Evolutionary conservation across 2,797 vertebrate genomes (phyloP).

Genomic region (Hybognathus amarus): DNA sequence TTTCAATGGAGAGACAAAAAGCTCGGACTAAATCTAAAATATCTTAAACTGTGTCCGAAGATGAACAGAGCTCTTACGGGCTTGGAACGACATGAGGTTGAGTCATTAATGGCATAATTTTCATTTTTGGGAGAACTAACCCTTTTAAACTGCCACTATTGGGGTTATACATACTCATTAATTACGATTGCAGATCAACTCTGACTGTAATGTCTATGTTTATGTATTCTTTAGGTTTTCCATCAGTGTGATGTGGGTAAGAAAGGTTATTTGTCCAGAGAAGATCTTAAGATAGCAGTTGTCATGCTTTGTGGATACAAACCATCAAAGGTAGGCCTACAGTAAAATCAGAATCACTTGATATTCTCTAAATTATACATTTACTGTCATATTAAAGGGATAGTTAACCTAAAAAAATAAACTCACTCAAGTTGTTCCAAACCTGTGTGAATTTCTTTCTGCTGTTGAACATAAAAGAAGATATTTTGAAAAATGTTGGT

Average conservation of each 20-base stretch:
- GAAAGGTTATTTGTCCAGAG: conserved; percentile 74
- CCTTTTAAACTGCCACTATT: not conserved
- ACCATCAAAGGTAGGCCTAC: conserved; percentile 71
- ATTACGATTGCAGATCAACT: not conserved
- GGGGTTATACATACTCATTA: not conserved
- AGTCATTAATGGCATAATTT: too few species aligned
- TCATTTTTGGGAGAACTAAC: too few species aligned
- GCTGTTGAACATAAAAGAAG: not conserved
- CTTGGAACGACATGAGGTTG: too few species aligned
- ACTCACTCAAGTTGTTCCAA: not conserved
- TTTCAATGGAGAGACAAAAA: too few species aligned
- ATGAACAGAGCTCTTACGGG: too few species aligned
- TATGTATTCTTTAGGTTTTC: conserved; percentile 68
- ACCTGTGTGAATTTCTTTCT: not conserved
- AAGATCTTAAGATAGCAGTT: conserved; percentile 75
- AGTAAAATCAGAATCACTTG: not conserved
- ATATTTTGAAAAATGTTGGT: not conserved
- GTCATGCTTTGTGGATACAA: conserved; percentile 79
- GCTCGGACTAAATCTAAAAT: too few species aligned
- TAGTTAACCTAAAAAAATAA: not conserved
- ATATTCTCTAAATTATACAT: not conserved
- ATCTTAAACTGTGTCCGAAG: too few species aligned
- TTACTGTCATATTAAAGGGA: not conserved
- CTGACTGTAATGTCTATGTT: not conserved
- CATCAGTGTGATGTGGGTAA: conserved; percentile 67